Conservation (phyloP, 2,113 vertebrate genomes). For the Gambusia holbrooki region DNA sequence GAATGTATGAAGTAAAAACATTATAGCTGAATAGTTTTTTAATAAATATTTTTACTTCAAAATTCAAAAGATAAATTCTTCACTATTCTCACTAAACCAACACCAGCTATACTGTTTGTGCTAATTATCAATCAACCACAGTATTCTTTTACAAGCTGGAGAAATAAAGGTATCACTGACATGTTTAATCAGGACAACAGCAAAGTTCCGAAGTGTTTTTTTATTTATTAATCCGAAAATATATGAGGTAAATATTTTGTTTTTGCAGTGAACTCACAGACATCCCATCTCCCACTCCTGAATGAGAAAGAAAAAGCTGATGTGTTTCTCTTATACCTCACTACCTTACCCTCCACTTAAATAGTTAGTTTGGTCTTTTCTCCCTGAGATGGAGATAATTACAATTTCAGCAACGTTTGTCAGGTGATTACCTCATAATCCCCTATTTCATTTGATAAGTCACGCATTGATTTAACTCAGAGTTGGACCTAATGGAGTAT, state of each 20-base stretch:
- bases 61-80: background rate
- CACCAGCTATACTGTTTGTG: background rate
- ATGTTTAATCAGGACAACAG: slow-evolving; percentile 19
- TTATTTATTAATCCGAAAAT: background rate
- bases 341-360: slow-evolving; percentile 70
- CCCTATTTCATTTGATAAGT: slow-evolving; percentile 83
- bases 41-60: no score
- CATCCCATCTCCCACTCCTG: slow-evolving; percentile 30
- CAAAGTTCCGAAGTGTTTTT: slow-evolving; percentile 3
- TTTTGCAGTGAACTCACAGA: slow-evolving; percentile 37
- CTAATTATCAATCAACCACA: background rate
- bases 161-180: background rate
- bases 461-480: slow-evolving; percentile 80
- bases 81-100: background rate
- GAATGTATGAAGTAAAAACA: no score
- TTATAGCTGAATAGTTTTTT: no score
- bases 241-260: slow-evolving; percentile 12
- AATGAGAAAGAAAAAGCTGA: slow-evolving; percentile 58
- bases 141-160: background rate
- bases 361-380: slow-evolving; percentile 74
- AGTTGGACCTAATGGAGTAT: slow-evolving; percentile 82
- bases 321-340: slow-evolving; percentile 65
- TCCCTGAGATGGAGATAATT: slow-evolving; percentile 77
- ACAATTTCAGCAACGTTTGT: slow-evolving; percentile 80
- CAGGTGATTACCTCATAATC: slow-evolving; percentile 82